phyloP scores from a whole-genome alignment of 2,888 invertebrate species.

The Melinopterus prodromus region DNA sequence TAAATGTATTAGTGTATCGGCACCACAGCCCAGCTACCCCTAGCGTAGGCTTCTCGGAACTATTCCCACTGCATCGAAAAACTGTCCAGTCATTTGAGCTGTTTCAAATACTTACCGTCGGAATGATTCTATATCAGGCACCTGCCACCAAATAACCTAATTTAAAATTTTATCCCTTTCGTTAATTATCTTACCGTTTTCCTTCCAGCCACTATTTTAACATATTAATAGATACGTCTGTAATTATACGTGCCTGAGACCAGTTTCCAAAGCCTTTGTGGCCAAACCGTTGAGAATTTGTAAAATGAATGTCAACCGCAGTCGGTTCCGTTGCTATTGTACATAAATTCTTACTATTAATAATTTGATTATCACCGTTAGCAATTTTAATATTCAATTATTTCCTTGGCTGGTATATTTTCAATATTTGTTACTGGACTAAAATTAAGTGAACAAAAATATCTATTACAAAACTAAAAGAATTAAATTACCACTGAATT shows the following conservation, averaged over 20 bases:
- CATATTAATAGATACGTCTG: neutral
- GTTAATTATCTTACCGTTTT: conserved; percentile 23
- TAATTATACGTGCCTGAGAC: neutral
- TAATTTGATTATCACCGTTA: no score
- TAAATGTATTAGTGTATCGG: neutral
- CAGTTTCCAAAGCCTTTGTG: no score
- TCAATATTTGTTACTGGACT: no score
- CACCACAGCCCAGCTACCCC: neutral
- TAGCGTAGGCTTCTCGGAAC: conserved; percentile 46
- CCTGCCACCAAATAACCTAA: conserved; percentile 47
- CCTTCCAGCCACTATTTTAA: neutral
- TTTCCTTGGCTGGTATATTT: no score
- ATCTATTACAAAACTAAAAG: no score
- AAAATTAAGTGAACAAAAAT: no score
- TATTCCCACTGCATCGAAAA: conserved; percentile 48
- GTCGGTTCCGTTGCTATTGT: no score
- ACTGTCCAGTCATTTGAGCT: conserved; percentile 51
- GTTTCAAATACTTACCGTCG: conserved; percentile 49
- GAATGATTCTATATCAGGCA: conserved; percentile 39
- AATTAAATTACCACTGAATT: no score
- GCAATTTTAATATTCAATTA: no score
- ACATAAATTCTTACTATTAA: no score
- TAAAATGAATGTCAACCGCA: no score
- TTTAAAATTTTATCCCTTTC: conserved; percentile 37
- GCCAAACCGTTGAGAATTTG: no score